These are phyloP conservation scores for Pteruthius melanotis DNA, from an alignment of 2,113 vertebrate genomes.

Conservation along the genomic window DNA sequence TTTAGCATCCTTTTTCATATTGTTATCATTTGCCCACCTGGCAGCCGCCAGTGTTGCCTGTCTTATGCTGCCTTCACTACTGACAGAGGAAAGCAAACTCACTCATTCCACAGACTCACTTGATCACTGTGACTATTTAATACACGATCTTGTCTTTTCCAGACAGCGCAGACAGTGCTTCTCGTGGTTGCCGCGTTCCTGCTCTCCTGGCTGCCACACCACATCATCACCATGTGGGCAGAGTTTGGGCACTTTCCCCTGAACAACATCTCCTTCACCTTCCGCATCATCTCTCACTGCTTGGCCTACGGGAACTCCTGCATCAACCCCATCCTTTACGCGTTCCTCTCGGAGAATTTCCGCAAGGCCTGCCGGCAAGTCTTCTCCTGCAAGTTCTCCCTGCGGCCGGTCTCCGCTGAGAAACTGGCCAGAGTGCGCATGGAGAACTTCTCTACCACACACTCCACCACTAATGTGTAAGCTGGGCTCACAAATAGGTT, in stretches of 20 bases:
- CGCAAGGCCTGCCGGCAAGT: conserved; percentile 75
- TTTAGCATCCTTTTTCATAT: neutral
- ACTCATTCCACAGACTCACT: rapidly evolving
- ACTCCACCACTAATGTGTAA: conserved; percentile 70
- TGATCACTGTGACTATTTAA: neutral
- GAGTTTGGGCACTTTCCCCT: conserved; percentile 81
- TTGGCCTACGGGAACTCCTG: conserved; percentile 84
- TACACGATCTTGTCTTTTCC: neutral
- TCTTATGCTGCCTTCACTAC: neutral
- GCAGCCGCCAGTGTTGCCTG: neutral
- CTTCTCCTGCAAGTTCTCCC: conserved; percentile 64
- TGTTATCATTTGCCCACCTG: neutral
- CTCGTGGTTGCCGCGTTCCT: conserved; percentile 78
- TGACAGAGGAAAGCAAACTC: neutral
- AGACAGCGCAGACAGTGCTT: conserved; percentile 82
- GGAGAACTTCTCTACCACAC: conserved; percentile 80
- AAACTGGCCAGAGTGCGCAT: conserved; percentile 69
- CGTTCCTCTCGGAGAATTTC: conserved; percentile 85
- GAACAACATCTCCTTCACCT: conserved; percentile 77
- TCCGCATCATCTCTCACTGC: conserved; percentile 81
- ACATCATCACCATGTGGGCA: conserved; percentile 84
- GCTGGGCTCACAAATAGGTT: rapidly evolving
- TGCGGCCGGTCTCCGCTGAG: neutral
- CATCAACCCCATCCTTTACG: conserved; percentile 83
- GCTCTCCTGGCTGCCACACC: conserved; percentile 84